Evolutionary conservation across 2,113 vertebrate species (phyloP), one percentile per base, ranked within the genome.

Genomic region (Brienomyrus longianalis): DNA sequence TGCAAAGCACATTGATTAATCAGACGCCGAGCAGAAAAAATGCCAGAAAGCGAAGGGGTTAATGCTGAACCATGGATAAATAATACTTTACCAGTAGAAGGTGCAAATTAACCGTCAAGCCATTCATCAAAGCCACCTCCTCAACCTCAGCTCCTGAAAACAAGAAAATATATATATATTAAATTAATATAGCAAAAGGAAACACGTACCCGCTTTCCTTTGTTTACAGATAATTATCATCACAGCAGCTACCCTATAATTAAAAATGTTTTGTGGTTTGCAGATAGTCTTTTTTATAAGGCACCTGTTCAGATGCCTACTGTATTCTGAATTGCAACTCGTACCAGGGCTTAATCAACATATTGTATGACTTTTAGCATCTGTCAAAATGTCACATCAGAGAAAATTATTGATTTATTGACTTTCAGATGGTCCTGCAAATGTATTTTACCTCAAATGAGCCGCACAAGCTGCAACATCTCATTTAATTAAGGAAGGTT

Each of bases 21-120:
- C 51, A 66, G 47, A 87, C 47, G 10, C 10, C 52, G 11, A 51
- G 10, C 9, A 31, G 35, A 83, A n/a, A 47, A 48, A 19, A 7
- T 35, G 10, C 7, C 4, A 13, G 39, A 35, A 3, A 43, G 27
- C n/a, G 47, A 31, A 23, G 85, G 17, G 48, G 11, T 50, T 47
- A 52, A 83, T 0, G 50, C 7, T 39, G 35, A 21, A 48, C 4
- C 19, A 10, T 0, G 10, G 66, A 7, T 80, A 80, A 84, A 23
- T 21, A 39, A 47, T 23, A 66, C 62, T 86, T 93, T 95, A 99
- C 98, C 97, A 99, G 91, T 13, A 95, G 93, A 74, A 99, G 97
- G 93, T 99, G 98, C 90, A 99, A 94, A 94, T 99, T 99, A 56
- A 99, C 97, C 0, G 97, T 99, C 92, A 99, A 93, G 7, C 96